Evolutionary conservation across 2,888 invertebrate species (phyloP), one percentile per base, ranked within the genome.

Genomic region (Anagyrus pseudococci): DNA sequence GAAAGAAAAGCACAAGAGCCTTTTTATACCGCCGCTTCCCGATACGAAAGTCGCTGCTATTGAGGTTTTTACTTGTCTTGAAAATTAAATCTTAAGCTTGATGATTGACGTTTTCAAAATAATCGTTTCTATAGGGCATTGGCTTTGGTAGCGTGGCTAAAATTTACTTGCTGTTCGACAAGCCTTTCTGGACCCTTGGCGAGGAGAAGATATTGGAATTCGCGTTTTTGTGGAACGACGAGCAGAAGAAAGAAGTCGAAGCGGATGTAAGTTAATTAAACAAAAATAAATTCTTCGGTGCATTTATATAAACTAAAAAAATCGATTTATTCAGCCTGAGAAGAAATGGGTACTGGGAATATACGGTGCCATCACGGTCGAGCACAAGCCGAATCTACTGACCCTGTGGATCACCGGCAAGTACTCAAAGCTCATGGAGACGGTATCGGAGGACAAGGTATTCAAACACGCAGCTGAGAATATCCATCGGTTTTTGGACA

Each of bases 71-170:
- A 2, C 40, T 1, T n/a, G 1, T 22, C 46, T 41, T 41, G 8
- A 41, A 41, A 41, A 13, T 6, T n/a, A 15, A 1, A 4, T 43
- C 13, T 3, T 33, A 37, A 57, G 19, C 1, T 1, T 29, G 20
- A 50, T 8, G 10, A 13, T 37, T 8, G 6, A 29, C 10, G 10
- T 10, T 15, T 37, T 37, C 15, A 2, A 37, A 17, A 4, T 23
- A 23, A 26, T 33, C 4, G 2, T 26, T 7, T 8, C 1, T 50
- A 17, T 71, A 87, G 76, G 82, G 82, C 17, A 75, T 89, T 48
- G 84, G 86, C 0, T 86, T 89, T 69, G 91, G 91, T 0, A 84
- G 84, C 0, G 87, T 89, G 0, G 85, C 87, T 64, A 92, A 92
- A 81, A 85, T 92, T 19, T 85, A 86, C 54, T 70, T 92, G 0